These are phyloP conservation scores for Erythrolamprus reginae DNA, from an alignment of 2,113 vertebrate genomes.

Conservation along the genomic window DNA sequence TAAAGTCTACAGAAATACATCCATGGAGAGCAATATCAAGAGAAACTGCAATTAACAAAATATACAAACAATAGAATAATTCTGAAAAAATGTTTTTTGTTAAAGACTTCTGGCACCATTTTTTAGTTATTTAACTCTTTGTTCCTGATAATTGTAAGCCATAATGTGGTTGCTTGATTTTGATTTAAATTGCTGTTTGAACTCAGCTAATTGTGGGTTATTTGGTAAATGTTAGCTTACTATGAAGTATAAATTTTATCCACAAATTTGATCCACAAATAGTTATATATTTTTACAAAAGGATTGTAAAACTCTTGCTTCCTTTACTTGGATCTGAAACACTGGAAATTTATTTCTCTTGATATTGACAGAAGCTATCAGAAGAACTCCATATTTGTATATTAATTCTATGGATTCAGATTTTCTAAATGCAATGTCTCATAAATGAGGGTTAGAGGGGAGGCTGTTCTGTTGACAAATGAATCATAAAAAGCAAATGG, in stretches of 20 bases:
- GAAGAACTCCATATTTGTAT: neutral
- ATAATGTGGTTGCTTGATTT: neutral
- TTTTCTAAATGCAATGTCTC: neutral
- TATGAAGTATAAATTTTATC: neutral
- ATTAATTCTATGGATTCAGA: neutral
- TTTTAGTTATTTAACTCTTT: neutral
- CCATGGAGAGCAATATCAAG: neutral
- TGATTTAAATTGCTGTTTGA: neutral
- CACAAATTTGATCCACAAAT: neutral
- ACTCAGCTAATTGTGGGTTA: neutral
- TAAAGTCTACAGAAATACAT: slow-evolving; percentile 10
- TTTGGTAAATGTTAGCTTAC: neutral
- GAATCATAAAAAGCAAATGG: neutral
- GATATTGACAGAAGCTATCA: neutral
- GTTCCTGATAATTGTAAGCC: neutral
- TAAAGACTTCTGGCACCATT: neutral
- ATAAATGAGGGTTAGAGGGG: neutral
- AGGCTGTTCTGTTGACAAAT: neutral
- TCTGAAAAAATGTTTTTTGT: neutral
- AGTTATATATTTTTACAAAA: neutral
- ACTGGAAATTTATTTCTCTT: neutral
- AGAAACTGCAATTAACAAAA: neutral
- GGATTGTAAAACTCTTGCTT: neutral
- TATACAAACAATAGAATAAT: neutral
- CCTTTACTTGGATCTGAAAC: neutral